Evolutionary conservation across 2,113 vertebrate genomes (phyloP).

Genomic region (Corythornis vintsioides): DNA sequence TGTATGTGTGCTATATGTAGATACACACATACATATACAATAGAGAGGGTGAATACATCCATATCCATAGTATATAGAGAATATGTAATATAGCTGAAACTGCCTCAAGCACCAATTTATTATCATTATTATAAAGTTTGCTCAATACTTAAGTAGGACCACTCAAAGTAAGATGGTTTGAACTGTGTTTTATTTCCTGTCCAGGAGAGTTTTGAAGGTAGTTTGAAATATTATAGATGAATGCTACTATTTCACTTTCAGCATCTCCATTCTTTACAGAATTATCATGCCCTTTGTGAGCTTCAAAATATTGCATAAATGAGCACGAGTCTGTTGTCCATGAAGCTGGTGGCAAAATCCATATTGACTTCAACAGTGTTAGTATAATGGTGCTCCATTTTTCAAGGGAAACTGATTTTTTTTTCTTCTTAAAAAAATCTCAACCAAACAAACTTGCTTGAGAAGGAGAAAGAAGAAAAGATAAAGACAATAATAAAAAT

Average conservation of each 20-base stretch:
- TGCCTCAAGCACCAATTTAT: conserved; percentile 80
- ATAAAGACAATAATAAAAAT: conserved; percentile 63
- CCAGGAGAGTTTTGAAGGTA: neutral
- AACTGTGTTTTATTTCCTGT: neutral
- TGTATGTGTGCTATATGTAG: conserved; percentile 34
- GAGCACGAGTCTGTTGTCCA: rapidly evolving
- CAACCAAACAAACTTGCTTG: neutral
- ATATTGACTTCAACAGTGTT: neutral
- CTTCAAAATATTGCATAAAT: neutral
- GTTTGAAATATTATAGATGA: neutral
- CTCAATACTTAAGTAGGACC: conserved; percentile 74
- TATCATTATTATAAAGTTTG: conserved; percentile 71
- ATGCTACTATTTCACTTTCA: neutral
- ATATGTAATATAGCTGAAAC: conserved; percentile 77
- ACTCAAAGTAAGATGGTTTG: conserved; percentile 72
- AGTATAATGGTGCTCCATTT: neutral
- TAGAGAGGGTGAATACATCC: conserved; percentile 37
- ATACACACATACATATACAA: conserved; percentile 13
- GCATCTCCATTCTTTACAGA: neutral
- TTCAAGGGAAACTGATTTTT: neutral
- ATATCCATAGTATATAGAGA: conserved; percentile 48
- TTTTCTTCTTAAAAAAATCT: too few relatives aligned
- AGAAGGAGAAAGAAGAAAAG: conserved; percentile 37
- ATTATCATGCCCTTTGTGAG: neutral
- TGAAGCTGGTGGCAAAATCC: neutral